Conservation (phyloP, 2,797 vertebrate species). For the Geotrypetes seraphini region DNA sequence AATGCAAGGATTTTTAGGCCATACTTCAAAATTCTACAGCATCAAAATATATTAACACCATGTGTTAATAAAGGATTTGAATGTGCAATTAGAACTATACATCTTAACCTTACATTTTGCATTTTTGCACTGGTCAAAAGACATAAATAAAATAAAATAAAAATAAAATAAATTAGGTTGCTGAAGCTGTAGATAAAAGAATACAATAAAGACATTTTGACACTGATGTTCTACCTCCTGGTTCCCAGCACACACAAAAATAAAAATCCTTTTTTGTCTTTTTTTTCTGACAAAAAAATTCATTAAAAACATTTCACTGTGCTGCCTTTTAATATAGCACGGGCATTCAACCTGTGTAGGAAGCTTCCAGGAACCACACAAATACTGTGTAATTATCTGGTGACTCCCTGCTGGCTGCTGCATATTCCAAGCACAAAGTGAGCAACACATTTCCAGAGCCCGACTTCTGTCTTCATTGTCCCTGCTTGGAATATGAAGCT, state of each 20-base stretch:
- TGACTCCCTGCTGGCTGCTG: constrained; percentile 81
- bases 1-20: constrained; percentile 36
- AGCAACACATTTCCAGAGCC: constrained; percentile 63
- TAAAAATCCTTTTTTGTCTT: constrained; percentile 70
- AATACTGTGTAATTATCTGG: constrained; percentile 95
- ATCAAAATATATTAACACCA: constrained; percentile 29
- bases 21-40: constrained; percentile 29
- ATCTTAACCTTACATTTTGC: constrained; percentile 40
- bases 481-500: constrained; percentile 75
- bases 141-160: no score
- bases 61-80: constrained; percentile 35
- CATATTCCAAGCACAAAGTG: constrained; percentile 78
- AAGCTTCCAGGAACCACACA: constrained; percentile 83
- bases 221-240: constrained; percentile 63
- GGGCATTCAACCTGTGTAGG: constrained; percentile 68
- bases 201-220: constrained; percentile 68
- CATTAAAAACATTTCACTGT: constrained; percentile 83
- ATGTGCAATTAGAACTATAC: constrained; percentile 50
- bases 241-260: constrained; percentile 35
- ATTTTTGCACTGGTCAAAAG: constrained; percentile 47
- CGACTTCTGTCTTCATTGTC: constrained; percentile 72
- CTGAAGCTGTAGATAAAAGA: constrained; percentile 50
- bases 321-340: constrained; percentile 71
- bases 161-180: no score
- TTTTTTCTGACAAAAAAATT: constrained; percentile 77